These are phyloP conservation scores for Diglossa brunneiventris DNA, from an alignment of 2,113 vertebrate genomes.

Conservation along the genomic window DNA sequence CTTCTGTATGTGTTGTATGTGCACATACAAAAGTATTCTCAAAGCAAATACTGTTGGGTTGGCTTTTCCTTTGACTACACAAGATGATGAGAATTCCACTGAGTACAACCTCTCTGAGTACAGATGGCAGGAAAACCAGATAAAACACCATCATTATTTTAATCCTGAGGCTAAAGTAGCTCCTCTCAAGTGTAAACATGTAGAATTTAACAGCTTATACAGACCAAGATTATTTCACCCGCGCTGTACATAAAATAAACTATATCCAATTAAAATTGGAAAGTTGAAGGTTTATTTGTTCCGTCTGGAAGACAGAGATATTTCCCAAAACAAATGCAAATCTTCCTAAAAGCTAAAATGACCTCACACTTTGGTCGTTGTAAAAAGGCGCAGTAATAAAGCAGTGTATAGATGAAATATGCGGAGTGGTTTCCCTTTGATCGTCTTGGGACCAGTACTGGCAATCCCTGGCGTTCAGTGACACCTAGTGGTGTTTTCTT, in stretches of 20 bases:
- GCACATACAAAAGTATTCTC: neutral
- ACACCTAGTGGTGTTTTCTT: slow-evolving; percentile 15
- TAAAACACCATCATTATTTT: neutral
- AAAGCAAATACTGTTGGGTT: neutral
- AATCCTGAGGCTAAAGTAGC: neutral
- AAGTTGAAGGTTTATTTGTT: neutral
- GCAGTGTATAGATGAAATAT: rapidly evolving
- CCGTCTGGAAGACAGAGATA: neutral
- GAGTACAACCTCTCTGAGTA: neutral
- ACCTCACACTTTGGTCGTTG: neutral
- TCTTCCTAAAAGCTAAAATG: neutral
- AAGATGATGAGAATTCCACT: neutral
- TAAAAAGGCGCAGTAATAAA: neutral
- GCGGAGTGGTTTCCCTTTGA: rapidly evolving
- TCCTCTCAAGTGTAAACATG: neutral
- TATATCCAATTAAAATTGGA: neutral
- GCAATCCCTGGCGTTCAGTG: neutral
- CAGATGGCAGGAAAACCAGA: neutral
- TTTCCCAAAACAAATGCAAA: neutral
- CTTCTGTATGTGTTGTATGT: neutral
- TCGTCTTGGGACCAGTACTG: rapidly evolving
- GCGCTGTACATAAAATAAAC: rapidly evolving
- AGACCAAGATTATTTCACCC: neutral
- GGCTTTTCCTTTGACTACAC: neutral
- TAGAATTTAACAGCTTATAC: neutral